phyloP scores from a whole-genome alignment of 2,113 vertebrate species.

The human region DNA sequence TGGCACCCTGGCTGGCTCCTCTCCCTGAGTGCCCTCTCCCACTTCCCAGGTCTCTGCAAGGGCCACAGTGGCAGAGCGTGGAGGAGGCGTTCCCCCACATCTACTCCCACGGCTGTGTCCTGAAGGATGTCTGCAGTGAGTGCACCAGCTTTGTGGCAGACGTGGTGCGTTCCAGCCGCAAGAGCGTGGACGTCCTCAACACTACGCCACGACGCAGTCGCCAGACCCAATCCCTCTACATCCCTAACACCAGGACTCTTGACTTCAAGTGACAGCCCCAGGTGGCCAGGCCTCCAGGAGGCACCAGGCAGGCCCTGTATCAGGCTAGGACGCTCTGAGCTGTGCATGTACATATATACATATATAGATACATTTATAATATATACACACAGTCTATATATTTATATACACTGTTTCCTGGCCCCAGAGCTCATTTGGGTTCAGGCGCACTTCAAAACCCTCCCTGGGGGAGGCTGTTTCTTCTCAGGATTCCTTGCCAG shows the following conservation, averaged over 20 bases:
- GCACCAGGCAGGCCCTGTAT: background rate
- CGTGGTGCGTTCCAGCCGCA: conserved; percentile 93
- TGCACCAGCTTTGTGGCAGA: conserved; percentile 94
- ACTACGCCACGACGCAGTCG: conserved; percentile 83
- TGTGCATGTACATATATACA: conserved; percentile 83
- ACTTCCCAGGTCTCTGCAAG: conserved; percentile 88
- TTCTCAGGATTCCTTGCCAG: background rate
- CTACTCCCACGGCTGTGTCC: conserved; percentile 92
- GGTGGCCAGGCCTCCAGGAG: background rate
- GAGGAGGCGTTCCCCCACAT: conserved; percentile 97
- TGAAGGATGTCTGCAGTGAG: conserved; percentile 92
- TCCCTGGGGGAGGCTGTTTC: background rate
- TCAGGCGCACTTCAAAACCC: background rate
- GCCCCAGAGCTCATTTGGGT: background rate
- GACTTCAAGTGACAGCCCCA: conserved; percentile 66
- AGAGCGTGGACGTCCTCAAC: conserved; percentile 93
- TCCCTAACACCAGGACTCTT: conserved; percentile 70
- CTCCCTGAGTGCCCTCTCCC: background rate
- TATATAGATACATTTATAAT: conserved; percentile 61
- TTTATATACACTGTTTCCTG: conserved; percentile 76
- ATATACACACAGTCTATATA: conserved; percentile 77
- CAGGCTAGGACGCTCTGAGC: background rate
- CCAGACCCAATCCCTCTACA: conserved; percentile 83
- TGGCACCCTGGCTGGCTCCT: background rate
- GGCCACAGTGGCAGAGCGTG: conserved; percentile 87